A percentile compares a stretch with the other conserved stretches of the same genome.
Evolutionary conservation across 2,888 invertebrate species (phyloP).

Genomic region (Protophormia terraenovae): DNA sequence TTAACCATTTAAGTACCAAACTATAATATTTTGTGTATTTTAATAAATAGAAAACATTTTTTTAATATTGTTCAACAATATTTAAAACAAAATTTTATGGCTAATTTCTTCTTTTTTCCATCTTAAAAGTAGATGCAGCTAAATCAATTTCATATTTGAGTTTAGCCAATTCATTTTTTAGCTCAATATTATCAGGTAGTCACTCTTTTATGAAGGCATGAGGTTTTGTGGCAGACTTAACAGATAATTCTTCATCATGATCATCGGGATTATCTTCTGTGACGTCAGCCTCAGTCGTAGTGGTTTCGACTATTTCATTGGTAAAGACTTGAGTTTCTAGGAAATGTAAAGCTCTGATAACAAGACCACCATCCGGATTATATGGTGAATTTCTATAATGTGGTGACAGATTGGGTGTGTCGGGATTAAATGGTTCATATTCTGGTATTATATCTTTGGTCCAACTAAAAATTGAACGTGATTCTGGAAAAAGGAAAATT

Average conservation of each 20-base stretch:
- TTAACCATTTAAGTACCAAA: background rate
- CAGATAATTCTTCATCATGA: background rate
- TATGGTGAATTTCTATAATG: conserved; percentile 73
- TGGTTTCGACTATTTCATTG: conserved; percentile 9
- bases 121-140: conserved; percentile 23
- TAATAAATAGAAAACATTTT: background rate
- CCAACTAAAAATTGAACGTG: conserved; percentile 78
- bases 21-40: background rate
- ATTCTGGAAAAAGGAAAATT: conserved; percentile 73
- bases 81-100: background rate
- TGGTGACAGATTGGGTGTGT: conserved; percentile 73
- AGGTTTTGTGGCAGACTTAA: background rate
- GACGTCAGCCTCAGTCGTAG: background rate
- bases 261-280: background rate
- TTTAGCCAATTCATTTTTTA: conserved; percentile 70
- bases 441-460: conserved; percentile 74
- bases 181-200: conserved; percentile 44
- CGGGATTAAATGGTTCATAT: conserved; percentile 76
- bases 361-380: conserved; percentile 75
- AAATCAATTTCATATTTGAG: conserved; percentile 71
- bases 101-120: conserved; percentile 24
- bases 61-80: conserved; percentile 5
- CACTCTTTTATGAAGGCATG: conserved; percentile 43
- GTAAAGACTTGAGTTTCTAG: conserved; percentile 78
- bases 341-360: conserved; percentile 79